phyloP scores from a whole-genome alignment of 2,113 vertebrate genomes.

The Muntiacus reevesi region DNA sequence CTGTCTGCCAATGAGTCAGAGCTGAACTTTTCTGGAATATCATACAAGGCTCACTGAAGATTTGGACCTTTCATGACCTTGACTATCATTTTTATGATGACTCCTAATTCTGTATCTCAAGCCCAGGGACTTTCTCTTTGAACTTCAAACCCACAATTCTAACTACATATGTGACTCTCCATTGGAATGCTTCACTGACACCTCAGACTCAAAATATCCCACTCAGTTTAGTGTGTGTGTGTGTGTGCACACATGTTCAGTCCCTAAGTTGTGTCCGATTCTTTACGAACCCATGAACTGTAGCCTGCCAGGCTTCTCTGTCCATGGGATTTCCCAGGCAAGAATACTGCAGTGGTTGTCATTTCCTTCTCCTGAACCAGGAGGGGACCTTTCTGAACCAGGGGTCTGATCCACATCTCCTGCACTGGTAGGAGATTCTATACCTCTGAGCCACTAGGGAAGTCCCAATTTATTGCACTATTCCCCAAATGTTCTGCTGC shows the following conservation, averaged over 20 bases:
- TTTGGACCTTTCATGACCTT: background rate
- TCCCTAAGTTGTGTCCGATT: background rate
- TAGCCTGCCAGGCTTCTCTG: background rate
- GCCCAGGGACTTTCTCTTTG: background rate
- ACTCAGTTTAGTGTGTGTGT: background rate
- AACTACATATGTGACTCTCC: background rate
- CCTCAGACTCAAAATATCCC: background rate
- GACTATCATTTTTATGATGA: background rate
- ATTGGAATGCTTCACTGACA: background rate
- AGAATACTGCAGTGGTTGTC: background rate
- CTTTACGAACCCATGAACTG: background rate
- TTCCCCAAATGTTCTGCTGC: background rate
- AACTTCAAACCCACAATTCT: background rate
- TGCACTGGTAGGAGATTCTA: background rate
- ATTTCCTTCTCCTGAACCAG: background rate
- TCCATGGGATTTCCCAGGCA: background rate
- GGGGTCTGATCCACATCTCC: background rate
- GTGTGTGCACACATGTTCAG: background rate
- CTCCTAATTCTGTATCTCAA: background rate
- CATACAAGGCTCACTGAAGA: background rate
- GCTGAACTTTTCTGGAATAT: background rate
- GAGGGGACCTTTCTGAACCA: background rate
- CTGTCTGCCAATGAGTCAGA: background rate
- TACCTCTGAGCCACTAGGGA: background rate
- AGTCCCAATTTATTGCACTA: background rate